phyloP scores from a whole-genome alignment of 1,140 invertebrate species.

The Drosophila miranda region DNA sequence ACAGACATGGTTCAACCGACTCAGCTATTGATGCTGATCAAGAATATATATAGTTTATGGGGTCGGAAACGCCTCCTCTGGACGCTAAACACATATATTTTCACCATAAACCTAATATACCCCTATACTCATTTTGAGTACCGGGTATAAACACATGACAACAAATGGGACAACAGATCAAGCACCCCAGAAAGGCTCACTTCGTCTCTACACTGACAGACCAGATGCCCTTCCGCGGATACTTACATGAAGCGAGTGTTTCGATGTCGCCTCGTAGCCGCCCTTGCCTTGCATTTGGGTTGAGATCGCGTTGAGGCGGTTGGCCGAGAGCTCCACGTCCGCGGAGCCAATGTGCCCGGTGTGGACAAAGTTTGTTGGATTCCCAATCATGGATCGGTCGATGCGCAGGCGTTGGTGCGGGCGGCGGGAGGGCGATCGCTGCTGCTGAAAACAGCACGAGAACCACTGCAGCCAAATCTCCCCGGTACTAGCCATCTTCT shows the following conservation, averaged over 20 bases:
- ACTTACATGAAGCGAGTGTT: conserved; percentile 84
- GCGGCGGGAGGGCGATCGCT: conserved; percentile 86
- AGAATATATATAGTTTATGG: too few species aligned
- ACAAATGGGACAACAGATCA: conserved; percentile 20
- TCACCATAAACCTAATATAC: too few species aligned
- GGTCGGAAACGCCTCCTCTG: too few species aligned
- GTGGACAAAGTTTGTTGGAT: conserved; percentile 95
- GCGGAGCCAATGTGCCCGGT: conserved; percentile 93
- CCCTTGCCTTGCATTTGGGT: conserved; percentile 95
- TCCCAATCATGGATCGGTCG: conserved; percentile 96
- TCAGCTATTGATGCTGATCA: too few species aligned
- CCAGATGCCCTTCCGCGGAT: neutral
- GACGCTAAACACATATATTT: too few species aligned
- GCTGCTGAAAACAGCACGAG: conserved; percentile 91
- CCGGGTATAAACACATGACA: conserved; percentile 1
- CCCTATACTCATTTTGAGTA: too few species aligned
- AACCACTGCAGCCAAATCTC: conserved; percentile 94
- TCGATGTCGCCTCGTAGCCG: conserved; percentile 88
- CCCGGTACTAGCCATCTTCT: conserved; percentile 86
- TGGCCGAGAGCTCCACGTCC: conserved; percentile 89
- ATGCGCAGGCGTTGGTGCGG: conserved; percentile 88
- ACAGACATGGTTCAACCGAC: too few species aligned
- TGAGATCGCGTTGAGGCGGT: conserved; percentile 89
- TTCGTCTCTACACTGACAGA: neutral
- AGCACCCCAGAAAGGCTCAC: neutral